phyloP scores from a whole-genome alignment of 2,113 vertebrate genomes.

The Ciconia boyciana region DNA sequence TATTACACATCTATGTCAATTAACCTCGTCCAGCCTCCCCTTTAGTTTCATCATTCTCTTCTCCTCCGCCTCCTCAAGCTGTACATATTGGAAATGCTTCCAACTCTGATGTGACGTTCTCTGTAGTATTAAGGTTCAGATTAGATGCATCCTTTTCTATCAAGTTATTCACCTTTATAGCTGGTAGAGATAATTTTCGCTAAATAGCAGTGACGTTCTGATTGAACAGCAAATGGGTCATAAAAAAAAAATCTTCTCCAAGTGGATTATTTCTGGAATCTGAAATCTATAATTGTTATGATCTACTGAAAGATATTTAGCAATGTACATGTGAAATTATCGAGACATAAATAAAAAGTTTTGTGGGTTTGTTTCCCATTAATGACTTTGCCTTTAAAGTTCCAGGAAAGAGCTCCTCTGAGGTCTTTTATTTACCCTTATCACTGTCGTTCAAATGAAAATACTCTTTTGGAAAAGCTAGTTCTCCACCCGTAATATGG shows the following conservation, averaged over 20 bases:
- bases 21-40: neutral
- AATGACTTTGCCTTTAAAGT: neutral
- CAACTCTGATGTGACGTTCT: neutral
- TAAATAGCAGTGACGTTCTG: neutral
- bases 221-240: neutral
- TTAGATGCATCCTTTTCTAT: neutral
- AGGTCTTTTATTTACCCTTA: neutral
- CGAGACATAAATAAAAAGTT: neutral
- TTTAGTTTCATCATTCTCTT: neutral
- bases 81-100: neutral
- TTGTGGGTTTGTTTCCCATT: neutral
- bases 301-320: neutral
- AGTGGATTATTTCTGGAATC: neutral
- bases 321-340: neutral
- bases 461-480: neutral
- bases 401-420: neutral
- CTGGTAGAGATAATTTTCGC: neutral
- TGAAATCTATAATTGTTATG: neutral
- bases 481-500: neutral
- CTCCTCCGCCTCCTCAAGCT: neutral
- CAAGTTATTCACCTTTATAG: neutral
- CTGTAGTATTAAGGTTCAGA: neutral
- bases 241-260: neutral
- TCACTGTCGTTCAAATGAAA: slow-evolving; percentile 13
- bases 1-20: neutral